Base-by-base conservation (phyloP, 2,888 invertebrate genomes). In the Brachylomia viminalis region DNA sequence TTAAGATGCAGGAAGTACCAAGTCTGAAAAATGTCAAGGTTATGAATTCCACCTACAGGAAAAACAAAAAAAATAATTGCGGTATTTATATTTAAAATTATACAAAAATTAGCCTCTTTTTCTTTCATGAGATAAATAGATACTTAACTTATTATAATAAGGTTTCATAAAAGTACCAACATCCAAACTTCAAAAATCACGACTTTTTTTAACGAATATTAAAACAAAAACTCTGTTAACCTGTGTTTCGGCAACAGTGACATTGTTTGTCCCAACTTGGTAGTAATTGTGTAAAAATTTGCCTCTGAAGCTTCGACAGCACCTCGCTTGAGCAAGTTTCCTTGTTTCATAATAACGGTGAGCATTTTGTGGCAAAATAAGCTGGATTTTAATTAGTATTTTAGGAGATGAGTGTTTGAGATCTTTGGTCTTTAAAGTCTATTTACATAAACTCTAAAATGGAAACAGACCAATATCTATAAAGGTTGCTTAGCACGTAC, bases 271-370 rank as follows among this genome's bases (percentile, higher is more conserved):
- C 20, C 33, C 7, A 85, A 83, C 65, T 85, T 79, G 42, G 45
- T 33, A 42, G 72, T 84, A 85, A 85, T 84, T 82, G 79, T 75
- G 68, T 78, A 86, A 86, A 86, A 86, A 85, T 85, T 84, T 70
- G 59, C 78, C 72, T 72, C 66, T 38, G 68, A 74, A 62, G 72
- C 81, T 75, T 77, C 70, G 62, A 81, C 69, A 67, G 58, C 61
- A 58, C 47, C 64, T 73, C 71, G 77, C 83, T 85, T 87, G 86
- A 91, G 90, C 89, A 90, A 88, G 88, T 88, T 91, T 87, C 77
- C 88, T 89, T 91, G 90, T 91, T 86, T 85, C 86, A 85, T 88
- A 86, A 90, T 89, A 88, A 88, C 83, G 83, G 80, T 17, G 64
- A 56, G 72, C 77, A 73, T 54, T 81, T 81, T 82, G 67, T 27